Evolutionary conservation across 2,113 vertebrate species (phyloP).

Genomic region (Albula glossodonta): DNA sequence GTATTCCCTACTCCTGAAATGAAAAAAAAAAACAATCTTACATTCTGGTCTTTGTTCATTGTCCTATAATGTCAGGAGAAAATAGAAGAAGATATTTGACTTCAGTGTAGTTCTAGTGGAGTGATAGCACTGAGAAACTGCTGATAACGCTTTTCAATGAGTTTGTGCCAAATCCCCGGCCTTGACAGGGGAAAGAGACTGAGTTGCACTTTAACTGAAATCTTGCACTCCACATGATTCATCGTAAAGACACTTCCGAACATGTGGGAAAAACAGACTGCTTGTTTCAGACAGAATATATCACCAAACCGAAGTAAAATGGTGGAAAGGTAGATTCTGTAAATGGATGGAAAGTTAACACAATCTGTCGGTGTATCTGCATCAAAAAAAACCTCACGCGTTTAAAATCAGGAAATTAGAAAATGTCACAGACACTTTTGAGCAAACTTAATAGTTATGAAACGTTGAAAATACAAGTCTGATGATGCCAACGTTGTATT

Average conservation of each 20-base stretch:
- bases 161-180: neutral
- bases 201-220: constrained; percentile 1
- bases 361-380: too few relatives aligned
- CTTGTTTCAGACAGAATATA: neutral
- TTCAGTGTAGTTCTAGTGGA: neutral
- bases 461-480: too few relatives aligned
- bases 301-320: neutral
- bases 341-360: neutral
- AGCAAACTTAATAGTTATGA: too few relatives aligned
- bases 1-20: neutral
- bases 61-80: too few relatives aligned
- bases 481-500: too few relatives aligned
- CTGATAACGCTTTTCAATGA: neutral
- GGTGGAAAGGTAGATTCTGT: neutral
- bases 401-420: too few relatives aligned
- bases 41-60: neutral
- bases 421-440: too few relatives aligned
- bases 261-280: neutral
- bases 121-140: neutral
- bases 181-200: neutral
- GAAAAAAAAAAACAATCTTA: neutral
- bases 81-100: neutral
- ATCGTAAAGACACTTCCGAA: neutral
- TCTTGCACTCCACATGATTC: neutral
- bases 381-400: too few relatives aligned